phyloP scores from a whole-genome alignment of 2,888 invertebrate genomes.

The Blastobasis lacticolella region DNA sequence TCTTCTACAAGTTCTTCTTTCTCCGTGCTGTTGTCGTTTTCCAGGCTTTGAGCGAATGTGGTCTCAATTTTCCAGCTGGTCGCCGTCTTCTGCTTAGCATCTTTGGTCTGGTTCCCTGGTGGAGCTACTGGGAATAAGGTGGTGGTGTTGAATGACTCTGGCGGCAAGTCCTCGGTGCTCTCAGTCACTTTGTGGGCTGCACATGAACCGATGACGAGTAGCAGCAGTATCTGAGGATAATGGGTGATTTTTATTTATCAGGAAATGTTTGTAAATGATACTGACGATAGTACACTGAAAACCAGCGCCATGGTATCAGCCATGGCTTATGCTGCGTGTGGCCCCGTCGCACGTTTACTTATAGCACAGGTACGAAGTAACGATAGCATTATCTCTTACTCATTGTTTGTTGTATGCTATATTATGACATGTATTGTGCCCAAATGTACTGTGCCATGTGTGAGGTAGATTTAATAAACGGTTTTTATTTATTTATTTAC shows the following conservation, averaged over 20 bases:
- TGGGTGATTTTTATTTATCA: neutral
- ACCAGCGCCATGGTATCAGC: too few relatives aligned
- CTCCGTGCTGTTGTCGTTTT: constrained; percentile 18
- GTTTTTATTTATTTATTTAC: too few relatives aligned
- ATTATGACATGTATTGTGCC: too few relatives aligned
- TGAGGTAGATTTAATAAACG: too few relatives aligned
- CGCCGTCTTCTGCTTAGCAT: constrained; percentile 11
- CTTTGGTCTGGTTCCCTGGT: constrained; percentile 15
- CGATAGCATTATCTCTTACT: too few relatives aligned
- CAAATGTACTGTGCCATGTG: too few relatives aligned
- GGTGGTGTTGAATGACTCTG: constrained; percentile 35
- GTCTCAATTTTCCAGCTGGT: constrained; percentile 47
- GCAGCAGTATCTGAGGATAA: constrained; percentile 22
- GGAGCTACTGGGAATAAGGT: constrained; percentile 41
- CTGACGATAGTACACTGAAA: too few relatives aligned
- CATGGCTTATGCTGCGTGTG: too few relatives aligned
- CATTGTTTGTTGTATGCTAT: too few relatives aligned
- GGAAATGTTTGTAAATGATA: neutral
- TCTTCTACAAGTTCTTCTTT: constrained; percentile 17
- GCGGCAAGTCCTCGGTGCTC: constrained; percentile 26
- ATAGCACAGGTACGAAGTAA: too few relatives aligned
- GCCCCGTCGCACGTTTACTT: too few relatives aligned
- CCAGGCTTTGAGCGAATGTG: constrained; percentile 20
- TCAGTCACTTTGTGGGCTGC: constrained; percentile 24
- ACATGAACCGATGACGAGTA: constrained; percentile 14